phyloP scores from a whole-genome alignment of 2,888 invertebrate genomes.

The Stenichneumon culpator region DNA sequence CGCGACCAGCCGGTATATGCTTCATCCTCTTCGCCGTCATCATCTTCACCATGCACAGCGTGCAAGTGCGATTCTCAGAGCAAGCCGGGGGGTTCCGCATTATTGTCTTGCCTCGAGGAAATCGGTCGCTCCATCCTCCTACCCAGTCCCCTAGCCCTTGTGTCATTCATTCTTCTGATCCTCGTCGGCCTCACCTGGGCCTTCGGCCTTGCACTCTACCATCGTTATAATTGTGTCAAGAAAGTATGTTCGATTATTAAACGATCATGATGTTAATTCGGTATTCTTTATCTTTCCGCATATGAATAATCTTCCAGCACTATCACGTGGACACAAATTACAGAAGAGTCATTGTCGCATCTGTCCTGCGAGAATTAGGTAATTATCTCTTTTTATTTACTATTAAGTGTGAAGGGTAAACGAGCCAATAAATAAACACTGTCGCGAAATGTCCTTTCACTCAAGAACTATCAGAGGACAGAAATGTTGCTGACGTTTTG shows the following conservation, averaged over 20 bases:
- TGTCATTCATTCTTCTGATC: conserved; percentile 78
- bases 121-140: conserved; percentile 74
- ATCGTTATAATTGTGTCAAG: conserved; percentile 57
- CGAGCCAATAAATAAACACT: conserved; percentile 2
- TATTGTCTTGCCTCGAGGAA: conserved; percentile 42
- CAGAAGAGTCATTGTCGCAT: conserved; percentile 3
- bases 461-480: neutral
- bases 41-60: conserved; percentile 24
- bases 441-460: neutral
- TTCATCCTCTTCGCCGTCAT: conserved; percentile 14
- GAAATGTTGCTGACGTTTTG: too few species aligned
- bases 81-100: conserved; percentile 16
- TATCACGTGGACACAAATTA: neutral
- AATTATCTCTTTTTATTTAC: neutral
- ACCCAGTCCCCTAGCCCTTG: conserved; percentile 73
- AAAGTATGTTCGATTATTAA: conserved; percentile 65
- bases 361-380: conserved; percentile 41
- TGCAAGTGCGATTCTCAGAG: conserved; percentile 21
- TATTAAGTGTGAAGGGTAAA: neutral
- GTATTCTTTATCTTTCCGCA: conserved; percentile 19
- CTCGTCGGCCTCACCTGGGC: conserved; percentile 72
- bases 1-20: conserved; percentile 58
- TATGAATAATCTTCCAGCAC: neutral
- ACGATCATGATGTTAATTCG: conserved; percentile 30
- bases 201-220: conserved; percentile 71